phyloP scores from a whole-genome alignment of 1,140 invertebrate species.

The Proctacanthus coquilletti region DNA sequence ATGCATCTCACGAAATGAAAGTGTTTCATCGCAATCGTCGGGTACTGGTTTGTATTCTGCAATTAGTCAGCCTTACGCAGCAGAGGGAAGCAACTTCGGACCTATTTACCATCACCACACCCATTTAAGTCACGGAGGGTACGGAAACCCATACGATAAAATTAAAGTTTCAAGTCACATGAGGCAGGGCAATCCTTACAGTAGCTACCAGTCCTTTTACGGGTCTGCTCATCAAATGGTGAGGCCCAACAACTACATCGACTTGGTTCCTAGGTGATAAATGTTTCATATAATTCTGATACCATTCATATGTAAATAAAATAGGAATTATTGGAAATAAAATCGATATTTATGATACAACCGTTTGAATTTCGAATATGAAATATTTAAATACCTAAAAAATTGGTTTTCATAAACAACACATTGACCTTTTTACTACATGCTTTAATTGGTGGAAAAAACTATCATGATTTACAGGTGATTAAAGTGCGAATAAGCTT shows the following conservation, averaged over 20 bases:
- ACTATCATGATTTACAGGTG: too few species aligned
- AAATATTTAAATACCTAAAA: too few species aligned
- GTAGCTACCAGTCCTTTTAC: conserved; percentile 25
- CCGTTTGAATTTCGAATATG: too few species aligned
- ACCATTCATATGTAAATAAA: too few species aligned
- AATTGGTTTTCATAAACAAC: too few species aligned
- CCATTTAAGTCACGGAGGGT: conserved; percentile 15
- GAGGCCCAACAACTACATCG: conserved; percentile 26
- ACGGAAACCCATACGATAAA: conserved; percentile 27
- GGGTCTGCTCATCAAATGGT: conserved; percentile 26
- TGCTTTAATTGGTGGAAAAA: background rate
- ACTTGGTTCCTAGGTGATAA: conserved; percentile 21
- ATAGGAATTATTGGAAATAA: too few species aligned
- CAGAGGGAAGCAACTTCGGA: conserved; percentile 35
- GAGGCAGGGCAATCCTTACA: conserved; percentile 15
- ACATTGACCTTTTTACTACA: background rate
- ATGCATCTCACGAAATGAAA: background rate
- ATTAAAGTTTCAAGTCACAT: conserved; percentile 21
- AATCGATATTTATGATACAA: too few species aligned
- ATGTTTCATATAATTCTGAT: too few species aligned
- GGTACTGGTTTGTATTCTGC: conserved; percentile 23
- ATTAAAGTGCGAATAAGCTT: too few species aligned
- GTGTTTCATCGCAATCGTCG: background rate
- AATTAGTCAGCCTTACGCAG: conserved; percentile 31
- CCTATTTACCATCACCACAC: conserved; percentile 34